Conservation (phyloP, 2,888 invertebrate genomes). For the Lutraria lutraria region DNA sequence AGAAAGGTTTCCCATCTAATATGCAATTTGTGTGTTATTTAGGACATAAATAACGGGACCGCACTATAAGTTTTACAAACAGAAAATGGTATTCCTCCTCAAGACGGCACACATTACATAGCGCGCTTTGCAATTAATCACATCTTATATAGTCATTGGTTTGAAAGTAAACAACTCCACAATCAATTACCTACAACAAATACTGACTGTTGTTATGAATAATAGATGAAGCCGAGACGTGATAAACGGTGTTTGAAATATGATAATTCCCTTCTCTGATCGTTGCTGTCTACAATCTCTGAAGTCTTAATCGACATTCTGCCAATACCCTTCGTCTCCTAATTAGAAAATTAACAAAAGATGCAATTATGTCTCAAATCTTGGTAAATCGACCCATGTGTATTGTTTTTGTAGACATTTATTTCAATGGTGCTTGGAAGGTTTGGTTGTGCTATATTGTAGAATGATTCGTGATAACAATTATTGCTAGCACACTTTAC, state of each 20-base stretch:
- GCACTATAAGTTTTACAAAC: not conserved
- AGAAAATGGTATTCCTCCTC: conserved; percentile 6
- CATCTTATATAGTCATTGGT: conserved; percentile 18
- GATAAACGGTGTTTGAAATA: conserved; percentile 27
- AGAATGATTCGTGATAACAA: not conserved
- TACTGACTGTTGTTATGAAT: conserved; percentile 5
- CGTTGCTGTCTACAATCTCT: not conserved
- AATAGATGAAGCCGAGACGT: not conserved
- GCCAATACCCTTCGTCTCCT: not conserved
- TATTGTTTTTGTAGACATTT: not conserved
- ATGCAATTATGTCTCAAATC: conserved; percentile 8
- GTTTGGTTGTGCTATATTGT: not conserved
- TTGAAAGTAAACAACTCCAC: not conserved
- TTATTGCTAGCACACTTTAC: not conserved
- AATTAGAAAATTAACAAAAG: conserved; percentile 26
- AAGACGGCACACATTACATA: not conserved
- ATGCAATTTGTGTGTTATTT: not conserved
- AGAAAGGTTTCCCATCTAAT: not conserved
- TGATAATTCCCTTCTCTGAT: not conserved
- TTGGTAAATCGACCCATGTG: not conserved
- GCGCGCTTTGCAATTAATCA: not conserved
- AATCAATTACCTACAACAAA: conserved; percentile 12
- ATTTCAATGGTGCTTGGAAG: not conserved
- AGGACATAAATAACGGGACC: not conserved
- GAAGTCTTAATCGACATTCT: conserved; percentile 15